Percentiles rank a stretch among this genome's conserved stretches.
Evolutionary conservation across 1,140 invertebrate genomes (phyloP).

Genomic region (Drosophila dunni): DNA sequence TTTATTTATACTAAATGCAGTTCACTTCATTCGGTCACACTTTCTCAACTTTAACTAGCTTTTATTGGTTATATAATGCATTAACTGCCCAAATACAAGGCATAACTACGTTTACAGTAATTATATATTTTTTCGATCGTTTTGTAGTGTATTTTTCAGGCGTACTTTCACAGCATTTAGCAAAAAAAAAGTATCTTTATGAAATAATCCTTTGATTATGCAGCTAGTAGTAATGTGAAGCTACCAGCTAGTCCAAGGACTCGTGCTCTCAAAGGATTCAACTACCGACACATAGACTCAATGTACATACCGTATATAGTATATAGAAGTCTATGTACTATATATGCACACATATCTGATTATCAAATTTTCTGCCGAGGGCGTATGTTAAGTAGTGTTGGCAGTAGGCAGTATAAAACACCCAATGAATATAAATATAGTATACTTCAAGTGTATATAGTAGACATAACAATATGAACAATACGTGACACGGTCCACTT

Average conservation of each 20-base stretch:
- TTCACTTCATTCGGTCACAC: neutral
- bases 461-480: slow-evolving; percentile 21
- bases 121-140: too few species aligned
- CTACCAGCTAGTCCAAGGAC: slow-evolving; percentile 15
- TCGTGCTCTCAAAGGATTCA: slow-evolving; percentile 2
- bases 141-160: neutral
- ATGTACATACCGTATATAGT: neutral
- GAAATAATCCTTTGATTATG: slow-evolving; percentile 1
- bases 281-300: slow-evolving; percentile 1
- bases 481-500: slow-evolving; percentile 33
- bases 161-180: neutral
- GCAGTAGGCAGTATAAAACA: neutral
- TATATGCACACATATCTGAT: slow-evolving; percentile 18
- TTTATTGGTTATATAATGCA: slow-evolving; percentile 3
- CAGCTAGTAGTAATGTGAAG: neutral
- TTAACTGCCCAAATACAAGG: neutral
- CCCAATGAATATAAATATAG: neutral
- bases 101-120: too few species aligned
- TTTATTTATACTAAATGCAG: slow-evolving; percentile 11
- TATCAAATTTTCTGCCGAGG: slow-evolving; percentile 8
- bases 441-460: neutral
- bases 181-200: too few species aligned
- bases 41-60: neutral
- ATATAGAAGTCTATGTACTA: neutral
- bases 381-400: slow-evolving; percentile 9